These are phyloP conservation scores for Porites evermanni DNA, from an alignment of 92 coral and sea anemone genomes.

Conservation along the genomic window DNA sequence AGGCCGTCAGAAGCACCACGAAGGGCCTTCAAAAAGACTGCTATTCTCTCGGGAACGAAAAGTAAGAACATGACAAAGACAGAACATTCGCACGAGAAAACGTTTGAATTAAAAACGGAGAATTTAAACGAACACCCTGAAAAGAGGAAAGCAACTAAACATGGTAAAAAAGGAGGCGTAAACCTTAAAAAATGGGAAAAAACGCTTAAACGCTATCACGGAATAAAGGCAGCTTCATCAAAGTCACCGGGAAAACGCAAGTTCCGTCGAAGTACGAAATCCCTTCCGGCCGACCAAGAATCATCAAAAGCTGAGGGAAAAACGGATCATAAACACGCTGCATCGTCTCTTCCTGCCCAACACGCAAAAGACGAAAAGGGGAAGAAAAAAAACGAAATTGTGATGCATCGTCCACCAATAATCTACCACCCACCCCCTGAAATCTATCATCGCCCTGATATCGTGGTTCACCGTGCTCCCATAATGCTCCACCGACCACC, in stretches of 20 bases:
- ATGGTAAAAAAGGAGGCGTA: constrained; percentile 38
- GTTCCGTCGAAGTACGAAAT: constrained; percentile 52
- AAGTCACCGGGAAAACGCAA: constrained; percentile 32
- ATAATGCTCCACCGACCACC: constrained; percentile 95
- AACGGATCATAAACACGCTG: background rate
- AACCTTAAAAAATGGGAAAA: constrained; percentile 54
- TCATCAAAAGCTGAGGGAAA: constrained; percentile 8
- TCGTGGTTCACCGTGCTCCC: constrained; percentile 99
- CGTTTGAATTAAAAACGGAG: background rate
- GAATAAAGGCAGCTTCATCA: constrained; percentile 36
- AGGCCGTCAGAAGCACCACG: constrained; percentile 37
- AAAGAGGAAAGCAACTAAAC: background rate
- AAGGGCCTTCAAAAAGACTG: constrained; percentile 76
- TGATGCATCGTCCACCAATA: constrained; percentile 98
- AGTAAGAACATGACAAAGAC: constrained; percentile 12
- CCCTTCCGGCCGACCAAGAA: constrained; percentile 7
- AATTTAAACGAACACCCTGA: background rate
- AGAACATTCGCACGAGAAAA: constrained; percentile 12
- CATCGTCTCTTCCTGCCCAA: constrained; percentile 60
- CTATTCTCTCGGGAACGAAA: constrained; percentile 57
- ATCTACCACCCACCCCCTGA: constrained; percentile 99
- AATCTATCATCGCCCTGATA: constrained; percentile 96
- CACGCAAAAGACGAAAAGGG: constrained; percentile 83
- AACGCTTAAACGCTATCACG: constrained; percentile 53
- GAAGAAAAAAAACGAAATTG: constrained; percentile 85